Percentiles rank a stretch among this genome's conserved stretches.
phyloP scores from a whole-genome alignment of 2,797 vertebrate species.

The Clarias platycephalus region DNA sequence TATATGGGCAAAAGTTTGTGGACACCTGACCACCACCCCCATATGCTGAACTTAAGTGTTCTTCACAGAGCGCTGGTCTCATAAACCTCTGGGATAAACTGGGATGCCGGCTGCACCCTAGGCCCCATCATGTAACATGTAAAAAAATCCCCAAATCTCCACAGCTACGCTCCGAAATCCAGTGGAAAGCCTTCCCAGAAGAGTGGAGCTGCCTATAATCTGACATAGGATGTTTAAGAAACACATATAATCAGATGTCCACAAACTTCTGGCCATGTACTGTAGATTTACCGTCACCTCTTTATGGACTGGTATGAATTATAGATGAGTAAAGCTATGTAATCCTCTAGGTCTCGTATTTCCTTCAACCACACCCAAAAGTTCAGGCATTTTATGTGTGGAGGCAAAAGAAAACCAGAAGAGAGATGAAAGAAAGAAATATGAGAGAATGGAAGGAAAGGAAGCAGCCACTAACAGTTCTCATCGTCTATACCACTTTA shows the following conservation, averaged over 20 bases:
- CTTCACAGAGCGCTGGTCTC: not conserved
- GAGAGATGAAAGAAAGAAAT: not conserved
- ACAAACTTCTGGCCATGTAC: not conserved
- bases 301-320: not conserved
- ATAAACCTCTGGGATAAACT: not conserved
- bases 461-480: not conserved
- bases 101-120: not conserved
- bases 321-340: not conserved
- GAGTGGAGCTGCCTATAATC: not conserved
- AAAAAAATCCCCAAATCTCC: not conserved
- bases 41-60: not conserved
- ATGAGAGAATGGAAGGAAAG: conserved; percentile 65
- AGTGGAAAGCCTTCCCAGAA: not conserved
- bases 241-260: not conserved
- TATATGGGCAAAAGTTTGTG: not conserved
- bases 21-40: not conserved
- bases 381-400: not conserved
- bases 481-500: no score
- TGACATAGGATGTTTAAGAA: not conserved
- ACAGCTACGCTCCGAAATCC: not conserved
- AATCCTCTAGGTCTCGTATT: not conserved
- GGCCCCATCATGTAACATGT: not conserved
- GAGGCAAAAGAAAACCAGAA: not conserved
- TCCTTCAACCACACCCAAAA: not conserved
- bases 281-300: not conserved